Evolutionary conservation across 2,888 invertebrate species (phyloP), one percentile per base, ranked within the genome.

Genomic region (Meloe dianella): DNA sequence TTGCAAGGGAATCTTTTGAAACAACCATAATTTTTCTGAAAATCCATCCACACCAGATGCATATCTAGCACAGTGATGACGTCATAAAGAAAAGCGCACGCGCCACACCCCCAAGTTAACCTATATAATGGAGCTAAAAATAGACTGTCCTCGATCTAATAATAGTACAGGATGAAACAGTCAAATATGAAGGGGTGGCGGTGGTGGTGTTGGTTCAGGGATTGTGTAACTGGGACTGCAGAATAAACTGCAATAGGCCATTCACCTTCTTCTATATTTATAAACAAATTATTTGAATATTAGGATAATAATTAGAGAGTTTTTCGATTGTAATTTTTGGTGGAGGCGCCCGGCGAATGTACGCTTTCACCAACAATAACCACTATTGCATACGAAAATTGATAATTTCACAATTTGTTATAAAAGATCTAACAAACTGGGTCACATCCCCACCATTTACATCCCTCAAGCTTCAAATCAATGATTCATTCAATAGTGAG

Each of bases 101-200:
- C 78, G 75, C 70, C 76, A 70, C 73, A 77, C 77, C 80, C 79
- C 77, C 77, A 59, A 66, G 78, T 74, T 82, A 80, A 83, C 83
- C 83, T 79, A 84, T 77, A 81, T 82, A 73, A 73, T 66, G 57
- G 73, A 60, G 76, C 84, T 84, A 84, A 84, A 84, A 83, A 84
- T 84, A 84, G 81, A 80, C 72, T 78, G 83, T 79, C 83, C 84
- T 80, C 82, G 82, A 79, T 82, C 84, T 84, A 84, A 83, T 84
- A 84, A 84, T 84, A 84, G 84, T 79, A 78, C 74, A 75, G 78
- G 78, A 78, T 76, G 80, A 78, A 80, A 79, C 79, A 78, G 75
- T 63, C 73, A 71, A 73, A 76, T 71, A 66, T 20, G 47, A 47
- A 0, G 47, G 47, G 47, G 47, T 47, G 47, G 47, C 9, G 47